Base-by-base conservation (phyloP, 2,888 invertebrate genomes). In the Druceiella hillmani region DNA sequence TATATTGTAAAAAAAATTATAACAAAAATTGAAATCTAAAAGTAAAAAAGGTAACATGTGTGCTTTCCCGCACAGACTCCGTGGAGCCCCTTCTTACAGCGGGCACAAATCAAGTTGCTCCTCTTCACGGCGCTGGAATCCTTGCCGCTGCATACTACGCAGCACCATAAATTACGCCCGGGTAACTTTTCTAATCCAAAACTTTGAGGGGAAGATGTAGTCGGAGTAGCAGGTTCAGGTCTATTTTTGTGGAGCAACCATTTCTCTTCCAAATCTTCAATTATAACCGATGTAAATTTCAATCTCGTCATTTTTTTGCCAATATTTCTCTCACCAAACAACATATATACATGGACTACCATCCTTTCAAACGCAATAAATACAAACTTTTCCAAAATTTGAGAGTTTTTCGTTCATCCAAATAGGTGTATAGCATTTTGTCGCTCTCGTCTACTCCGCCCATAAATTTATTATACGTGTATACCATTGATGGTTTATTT, bases 311-410 rank as follows among this genome's bases (percentile, higher is more conserved):
- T 47, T 38, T 41, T 41, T 44, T 38, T 43, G 17, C 38, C 38
- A 6, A 33, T 38, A 31, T 35, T 35, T 34, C 38, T 48, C 0
- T 49, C 27, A 29, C 28, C 15, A 31, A 50, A 50, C 3, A 52
- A 40, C 7, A 52, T 52, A 43, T 46, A 53, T 12, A 50, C 32
- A 46, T 52, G 51, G 25, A 49, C 26, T 11, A 46, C 41, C 52
- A 52, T 52, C 33, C 49, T 41, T 12, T 41, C 39, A 39, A 52
- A 48, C 36, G 49, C 43, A 36, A 41, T 47, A 43, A 51, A 52
- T 13, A 45, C 44, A 11, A 51, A 48, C 41, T 52, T 54, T 33
- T 51, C 51, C 48, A 49, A 51, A 42, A 41, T 49, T 45, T 52
- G 47, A n/a, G 47, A 12, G 10, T 49, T 41, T 45, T 45, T 40